Percentiles rank a stretch among this genome's conserved stretches.
phyloP scores from a whole-genome alignment of 2,797 vertebrate genomes.

The Amblyopsis hoosieri region DNA sequence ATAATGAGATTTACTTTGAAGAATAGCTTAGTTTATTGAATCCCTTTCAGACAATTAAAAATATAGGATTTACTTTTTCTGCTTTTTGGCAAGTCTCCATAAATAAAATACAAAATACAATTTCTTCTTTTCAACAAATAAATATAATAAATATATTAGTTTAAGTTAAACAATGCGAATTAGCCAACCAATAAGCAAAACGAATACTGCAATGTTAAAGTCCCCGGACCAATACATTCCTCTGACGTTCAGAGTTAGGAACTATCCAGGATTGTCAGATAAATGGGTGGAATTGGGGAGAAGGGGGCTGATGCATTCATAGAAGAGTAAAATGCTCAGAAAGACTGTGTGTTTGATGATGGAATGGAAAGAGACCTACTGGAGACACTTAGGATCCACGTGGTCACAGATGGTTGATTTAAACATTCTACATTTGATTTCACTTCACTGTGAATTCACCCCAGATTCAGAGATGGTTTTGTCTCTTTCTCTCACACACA shows the following conservation, averaged over 20 bases:
- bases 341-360: not conserved
- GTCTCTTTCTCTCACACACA: slow-evolving; percentile 21
- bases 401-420: slow-evolving; percentile 38
- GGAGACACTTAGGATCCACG: too few relatives aligned
- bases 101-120: slow-evolving; percentile 86
- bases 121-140: slow-evolving; percentile 78
- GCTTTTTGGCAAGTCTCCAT: slow-evolving; percentile 73
- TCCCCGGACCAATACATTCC: slow-evolving; percentile 71
- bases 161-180: slow-evolving; percentile 75
- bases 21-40: slow-evolving; percentile 67
- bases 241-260: slow-evolving; percentile 27
- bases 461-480: slow-evolving; percentile 42
- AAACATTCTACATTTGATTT: slow-evolving; percentile 30
- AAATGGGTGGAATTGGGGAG: slow-evolving; percentile 28
- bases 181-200: slow-evolving; percentile 73
- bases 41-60: slow-evolving; percentile 75
- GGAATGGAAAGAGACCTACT: not conserved
- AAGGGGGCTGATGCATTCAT: not conserved
- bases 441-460: slow-evolving; percentile 36
- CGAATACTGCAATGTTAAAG: slow-evolving; percentile 80
- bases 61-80: slow-evolving; percentile 69
- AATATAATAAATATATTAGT: slow-evolving; percentile 87
- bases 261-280: slow-evolving; percentile 61
- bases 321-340: slow-evolving; percentile 36
- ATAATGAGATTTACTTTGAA: slow-evolving; percentile 53